phyloP scores from a whole-genome alignment of 2,888 invertebrate genomes.

The Drosophila meridionalis region DNA sequence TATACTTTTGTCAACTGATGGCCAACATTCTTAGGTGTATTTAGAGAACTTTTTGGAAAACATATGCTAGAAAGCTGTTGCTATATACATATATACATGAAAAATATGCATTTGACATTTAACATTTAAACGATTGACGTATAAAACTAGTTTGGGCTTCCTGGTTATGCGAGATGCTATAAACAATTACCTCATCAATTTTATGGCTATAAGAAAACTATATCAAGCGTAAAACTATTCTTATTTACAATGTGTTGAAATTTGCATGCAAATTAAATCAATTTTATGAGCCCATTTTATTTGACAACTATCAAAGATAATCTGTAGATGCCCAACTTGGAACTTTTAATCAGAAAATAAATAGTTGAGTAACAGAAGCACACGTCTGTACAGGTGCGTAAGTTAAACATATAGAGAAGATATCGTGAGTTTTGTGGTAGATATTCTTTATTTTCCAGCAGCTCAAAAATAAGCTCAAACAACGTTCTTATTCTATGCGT shows the following conservation, averaged over 20 bases:
- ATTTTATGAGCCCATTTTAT: not conserved
- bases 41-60: not conserved
- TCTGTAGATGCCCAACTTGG: not conserved
- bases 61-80: not conserved
- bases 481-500: slow-evolving; percentile 16
- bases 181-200: slow-evolving; percentile 41
- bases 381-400: not conserved
- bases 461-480: slow-evolving; percentile 44
- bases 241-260: slow-evolving; percentile 28
- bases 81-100: not conserved
- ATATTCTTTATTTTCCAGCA: slow-evolving; percentile 41
- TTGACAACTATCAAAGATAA: not conserved
- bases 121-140: slow-evolving; percentile 21
- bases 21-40: not conserved
- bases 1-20: not conserved
- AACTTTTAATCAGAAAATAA: not conserved
- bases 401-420: not conserved
- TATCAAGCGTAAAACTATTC: not conserved
- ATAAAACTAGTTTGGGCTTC: slow-evolving; percentile 38
- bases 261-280: slow-evolving; percentile 18
- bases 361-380: not conserved
- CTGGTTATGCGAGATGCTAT: slow-evolving; percentile 15
- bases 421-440: not conserved
- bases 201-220: slow-evolving; percentile 28
- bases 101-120: slow-evolving; percentile 10